Evolutionary conservation across 2,113 vertebrate species (phyloP), one percentile per base, ranked within the genome.

Genomic region (Sigmodon hispidus): DNA sequence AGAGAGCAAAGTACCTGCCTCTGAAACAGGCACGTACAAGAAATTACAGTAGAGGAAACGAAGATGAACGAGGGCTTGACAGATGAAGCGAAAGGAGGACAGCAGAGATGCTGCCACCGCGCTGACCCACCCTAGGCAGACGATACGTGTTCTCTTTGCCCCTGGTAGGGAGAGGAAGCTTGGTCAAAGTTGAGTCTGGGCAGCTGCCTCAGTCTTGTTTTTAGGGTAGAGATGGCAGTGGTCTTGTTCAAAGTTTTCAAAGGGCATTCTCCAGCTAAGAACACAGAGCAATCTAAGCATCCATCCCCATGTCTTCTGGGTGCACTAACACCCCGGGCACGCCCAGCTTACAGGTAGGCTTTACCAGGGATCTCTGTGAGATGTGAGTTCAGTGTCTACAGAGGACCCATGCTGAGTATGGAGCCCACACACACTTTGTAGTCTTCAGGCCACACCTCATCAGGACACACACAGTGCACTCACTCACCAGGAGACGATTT

Each of bases 401-500:
- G 1, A n/a, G 77, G 13, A 55, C 5, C 5, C 31, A 50, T 1
- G 3, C 48, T 34, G 8, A n/a, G 3, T 36, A 12, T 17, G 17
- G 59, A 77, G 0, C 8, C 6, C 1, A 24, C 34, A 40, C 2
- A 22, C 5, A 45, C 43, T 43, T 50, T 3, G 17, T 26, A 9
- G 67, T 63, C 75, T 65, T 55, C 6, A 22, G 43, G 83, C 17
- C 76, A 52, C 50, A 55, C 76, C 45, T 76, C 29, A 1, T 2
- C 17, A 76, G 22, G 43, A 22, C 57, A 86, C 5, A 88, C 55
- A 55, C 77, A 61, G 48, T 45, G 40, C 3, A 98, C 99, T 98
- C 3, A 98, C 99, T 98, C 95, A 99, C 99, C 99, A 99, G 98
- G 91, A 99, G 98, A 15, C 99, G 99, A 96, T 99, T 99, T 98